Percentiles rank a stretch among this genome's conserved stretches.
Evolutionary conservation across 2,113 vertebrate species (phyloP).

Genomic region (Copsychus sechellarum): DNA sequence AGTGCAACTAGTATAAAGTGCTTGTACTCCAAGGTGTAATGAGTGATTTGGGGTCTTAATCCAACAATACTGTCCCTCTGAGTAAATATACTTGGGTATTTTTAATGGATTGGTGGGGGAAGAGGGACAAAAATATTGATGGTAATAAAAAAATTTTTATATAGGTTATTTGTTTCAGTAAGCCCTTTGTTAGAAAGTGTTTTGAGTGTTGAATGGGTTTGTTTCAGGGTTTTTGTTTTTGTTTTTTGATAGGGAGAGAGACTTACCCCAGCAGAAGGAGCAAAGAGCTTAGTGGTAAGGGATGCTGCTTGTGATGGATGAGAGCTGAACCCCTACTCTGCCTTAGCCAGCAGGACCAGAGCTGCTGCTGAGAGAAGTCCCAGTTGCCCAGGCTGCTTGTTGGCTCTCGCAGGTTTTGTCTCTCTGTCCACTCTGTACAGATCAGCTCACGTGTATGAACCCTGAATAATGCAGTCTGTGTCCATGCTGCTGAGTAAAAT

Average conservation of each 20-base stretch:
- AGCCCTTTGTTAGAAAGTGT: background rate
- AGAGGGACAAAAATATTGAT: background rate
- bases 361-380: background rate
- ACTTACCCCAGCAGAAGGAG: background rate
- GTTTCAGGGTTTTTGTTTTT: background rate
- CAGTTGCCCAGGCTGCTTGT: background rate
- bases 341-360: background rate
- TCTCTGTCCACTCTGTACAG: accelerated
- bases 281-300: background rate
- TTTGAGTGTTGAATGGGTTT: background rate
- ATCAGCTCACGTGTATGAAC: background rate
- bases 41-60: background rate
- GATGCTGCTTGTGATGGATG: background rate
- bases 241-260: background rate
- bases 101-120: background rate
- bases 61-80: background rate
- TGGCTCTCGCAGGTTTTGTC: background rate
- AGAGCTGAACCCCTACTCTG: background rate
- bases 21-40: background rate
- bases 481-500: background rate
- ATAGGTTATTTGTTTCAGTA: background rate
- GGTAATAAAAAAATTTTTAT: background rate
- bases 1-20: background rate
- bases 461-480: background rate
- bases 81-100: background rate